Evolutionary conservation across 2,888 invertebrate species (phyloP), one percentile per base, ranked within the genome.

Genomic region (Zygaena filipendulae): DNA sequence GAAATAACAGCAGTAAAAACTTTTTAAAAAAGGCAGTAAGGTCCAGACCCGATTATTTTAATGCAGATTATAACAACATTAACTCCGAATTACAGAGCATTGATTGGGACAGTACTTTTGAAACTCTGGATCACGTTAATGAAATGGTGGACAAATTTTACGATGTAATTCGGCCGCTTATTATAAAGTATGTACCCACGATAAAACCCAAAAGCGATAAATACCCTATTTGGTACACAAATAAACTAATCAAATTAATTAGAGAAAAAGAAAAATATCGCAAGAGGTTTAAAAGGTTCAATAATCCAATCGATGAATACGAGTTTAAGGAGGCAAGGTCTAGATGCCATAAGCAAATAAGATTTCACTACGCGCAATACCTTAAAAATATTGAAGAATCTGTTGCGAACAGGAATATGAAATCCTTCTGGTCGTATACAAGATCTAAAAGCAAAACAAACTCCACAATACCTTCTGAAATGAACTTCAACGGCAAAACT

Each of bases 181-280:
- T 25, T 3, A 18, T 10, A 10, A 14, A 6, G 5, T 25, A 16
- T 8, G 4, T 25, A 16, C 16, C 16, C 11, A 25, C 9, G 8
- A 5, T 3, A 11, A 3, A 25, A 3, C 14, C 3, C 5, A 25
- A 16, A 10, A 16, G 10, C 3, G 3, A 3, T 9, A 25, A 25
- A 18, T 25, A 25, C 11, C 25, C 25, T 7, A 14, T 18, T 1
- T 18, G 25, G 25, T 18, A n/a, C n/a, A n/a, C n/a, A n/a, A 13
- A 23, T 12, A 13, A 13, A 2, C 13, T 13, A 6, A 6, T 23
- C 13, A 6, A 12, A 12, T 8, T 12, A 8, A 13, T 23, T 13
- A 5, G 13, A 23, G 12, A 23, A 23, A 23, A 13, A 13, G 13
- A 13, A n/a, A 23, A 23, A 21, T 21, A 8, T 6, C 10, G 10